Percentiles rank a stretch among this genome's conserved stretches.
Evolutionary conservation across 2,797 vertebrate species (phyloP).

Genomic region (Urosaurus nigricauda): DNA sequence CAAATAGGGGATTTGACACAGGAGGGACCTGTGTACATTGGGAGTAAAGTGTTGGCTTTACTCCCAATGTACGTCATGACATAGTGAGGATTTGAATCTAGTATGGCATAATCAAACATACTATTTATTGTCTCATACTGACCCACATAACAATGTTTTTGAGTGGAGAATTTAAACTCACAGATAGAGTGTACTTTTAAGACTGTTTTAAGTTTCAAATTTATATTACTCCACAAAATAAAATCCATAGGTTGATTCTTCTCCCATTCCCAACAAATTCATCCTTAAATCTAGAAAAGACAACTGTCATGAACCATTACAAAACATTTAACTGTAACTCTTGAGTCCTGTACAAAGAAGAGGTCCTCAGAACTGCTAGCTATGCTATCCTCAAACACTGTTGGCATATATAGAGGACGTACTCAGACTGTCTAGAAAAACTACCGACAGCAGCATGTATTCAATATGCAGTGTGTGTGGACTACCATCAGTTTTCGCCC

Average conservation of each 20-base stretch:
- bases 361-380: not conserved
- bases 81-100: slow-evolving; percentile 3
- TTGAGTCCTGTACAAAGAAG: not conserved
- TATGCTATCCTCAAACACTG: not conserved
- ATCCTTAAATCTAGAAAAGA: not conserved
- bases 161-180: not conserved
- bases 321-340: too few relatives aligned
- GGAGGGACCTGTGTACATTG: too few relatives aligned
- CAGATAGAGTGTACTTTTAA: not conserved
- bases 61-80: slow-evolving; percentile 6
- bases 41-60: not conserved
- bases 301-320: too few relatives aligned
- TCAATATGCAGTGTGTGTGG: too few relatives aligned
- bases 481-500: not conserved
- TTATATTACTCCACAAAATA: too few relatives aligned
- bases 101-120: not conserved
- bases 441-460: not conserved
- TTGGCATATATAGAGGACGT: not conserved
- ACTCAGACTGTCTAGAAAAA: not conserved
- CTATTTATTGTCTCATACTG: not conserved
- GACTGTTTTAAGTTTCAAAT: not conserved
- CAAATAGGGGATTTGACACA: too few relatives aligned
- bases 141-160: not conserved
- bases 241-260: not conserved
- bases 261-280: not conserved